Percentiles rank a stretch among this genome's conserved stretches.
Conservation (phyloP, 1,140 invertebrate species). For the Cyphomyrmex costatus region DNA sequence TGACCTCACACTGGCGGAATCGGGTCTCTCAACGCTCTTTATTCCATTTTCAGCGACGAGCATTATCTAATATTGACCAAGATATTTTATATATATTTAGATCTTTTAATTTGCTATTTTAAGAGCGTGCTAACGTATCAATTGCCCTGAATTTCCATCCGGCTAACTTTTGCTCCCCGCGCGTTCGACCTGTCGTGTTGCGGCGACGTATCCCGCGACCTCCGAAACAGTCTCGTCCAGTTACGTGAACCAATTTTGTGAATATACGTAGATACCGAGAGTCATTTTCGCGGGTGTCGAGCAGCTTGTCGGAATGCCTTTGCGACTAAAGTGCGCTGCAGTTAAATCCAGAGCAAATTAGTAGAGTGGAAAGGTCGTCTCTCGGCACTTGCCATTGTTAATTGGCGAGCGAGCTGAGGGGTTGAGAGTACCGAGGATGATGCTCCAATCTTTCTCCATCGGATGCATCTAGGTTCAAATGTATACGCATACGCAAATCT, state of each 20-base stretch:
- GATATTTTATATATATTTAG: background rate
- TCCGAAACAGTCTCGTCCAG: conserved; percentile 30
- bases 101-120: conserved; percentile 5
- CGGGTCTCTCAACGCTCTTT: background rate
- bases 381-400: conserved; percentile 71
- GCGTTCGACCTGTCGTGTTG: background rate
- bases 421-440: background rate
- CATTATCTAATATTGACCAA: background rate
- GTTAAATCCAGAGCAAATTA: conserved; percentile 75
- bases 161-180: conserved; percentile 7
- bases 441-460: conserved; percentile 32
- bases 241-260: conserved; percentile 56
- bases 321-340: conserved; percentile 65
- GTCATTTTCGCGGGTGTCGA: conserved; percentile 52
- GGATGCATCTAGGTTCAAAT: background rate
- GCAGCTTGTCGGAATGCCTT: conserved; percentile 51
- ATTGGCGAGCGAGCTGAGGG: conserved; percentile 59
- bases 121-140: background rate
- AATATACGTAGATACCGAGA: conserved; percentile 38
- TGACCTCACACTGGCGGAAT: too few species aligned
- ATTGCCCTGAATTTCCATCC: conserved; percentile 14
- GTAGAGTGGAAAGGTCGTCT: conserved; percentile 53
- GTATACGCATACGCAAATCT: conserved; percentile 20
- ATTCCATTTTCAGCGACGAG: background rate
- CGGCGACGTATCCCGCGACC: conserved; percentile 1